phyloP scores from a whole-genome alignment of 2,113 vertebrate genomes.

The Haplochromis vanheusdeni region DNA sequence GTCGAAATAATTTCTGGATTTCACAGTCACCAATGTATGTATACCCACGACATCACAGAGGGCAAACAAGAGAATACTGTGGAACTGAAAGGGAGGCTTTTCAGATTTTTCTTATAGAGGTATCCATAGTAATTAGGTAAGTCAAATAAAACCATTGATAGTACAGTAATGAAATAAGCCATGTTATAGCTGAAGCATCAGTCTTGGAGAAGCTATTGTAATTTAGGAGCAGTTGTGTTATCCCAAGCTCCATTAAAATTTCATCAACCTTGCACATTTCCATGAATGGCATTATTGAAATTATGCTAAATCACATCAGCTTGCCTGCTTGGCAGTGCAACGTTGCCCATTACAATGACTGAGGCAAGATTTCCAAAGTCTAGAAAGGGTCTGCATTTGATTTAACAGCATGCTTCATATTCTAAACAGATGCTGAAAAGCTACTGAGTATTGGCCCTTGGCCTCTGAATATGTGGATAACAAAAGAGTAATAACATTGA shows the following conservation, averaged over 20 bases:
- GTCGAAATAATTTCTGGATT: conserved; percentile 7
- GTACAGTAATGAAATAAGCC: conserved; percentile 53
- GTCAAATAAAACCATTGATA: conserved; percentile 45
- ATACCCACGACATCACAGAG: not conserved
- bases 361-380: conserved; percentile 58
- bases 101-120: conserved; percentile 2
- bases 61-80: conserved; percentile 2
- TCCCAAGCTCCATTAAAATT: conserved; percentile 70
- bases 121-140: conserved; percentile 39
- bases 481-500: not conserved
- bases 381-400: conserved; percentile 40
- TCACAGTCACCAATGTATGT: conserved; percentile 12
- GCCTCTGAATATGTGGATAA: conserved; percentile 13
- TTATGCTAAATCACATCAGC: conserved; percentile 75
- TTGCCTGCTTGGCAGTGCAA: conserved; percentile 65
- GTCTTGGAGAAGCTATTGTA: conserved; percentile 41
- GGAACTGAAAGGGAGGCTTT: not conserved
- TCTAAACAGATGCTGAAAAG: conserved; percentile 46
- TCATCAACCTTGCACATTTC: conserved; percentile 68
- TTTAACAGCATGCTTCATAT: conserved; percentile 43
- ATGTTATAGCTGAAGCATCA: conserved; percentile 30
- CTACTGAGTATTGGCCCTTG: not conserved
- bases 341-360: conserved; percentile 61
- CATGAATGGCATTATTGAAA: conserved; percentile 78
- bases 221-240: conserved; percentile 66